Evolutionary conservation across 2,797 vertebrate genomes (phyloP), one percentile per base, ranked within the genome.

Genomic region (Hemitrygon akajei): DNA sequence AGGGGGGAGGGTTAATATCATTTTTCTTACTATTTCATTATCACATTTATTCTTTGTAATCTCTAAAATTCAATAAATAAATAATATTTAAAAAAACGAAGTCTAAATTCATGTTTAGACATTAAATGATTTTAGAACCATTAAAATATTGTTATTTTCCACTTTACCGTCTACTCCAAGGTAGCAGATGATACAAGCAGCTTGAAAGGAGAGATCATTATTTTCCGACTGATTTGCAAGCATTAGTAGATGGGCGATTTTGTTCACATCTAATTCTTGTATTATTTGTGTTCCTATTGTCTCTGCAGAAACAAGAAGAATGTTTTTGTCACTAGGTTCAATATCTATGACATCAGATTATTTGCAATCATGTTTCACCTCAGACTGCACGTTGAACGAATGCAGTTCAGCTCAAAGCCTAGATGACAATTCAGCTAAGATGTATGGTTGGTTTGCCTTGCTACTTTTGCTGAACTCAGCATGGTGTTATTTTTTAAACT

Each of bases 121-220:
- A 47, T 47, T 47, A 47, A 47, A 47, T 47, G n/a, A 60, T 60
- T 93, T 93, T 63, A 82, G 47, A 2, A 79, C 76, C 79, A 40
- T 20, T 27, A 22, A 60, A n/a, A 93, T 75, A 34, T 75, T 71
- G 58, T 47, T 60, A 86, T 71, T 91, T 75, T n/a, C 7, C 47
- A 80, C 9, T 91, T 76, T 97, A 97, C 96, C 96, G 0, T 95
- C 95, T 91, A 93, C 6, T 0, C 75, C 93, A 56, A 94, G 93
- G 94, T 95, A 94, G 89, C 91, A 95, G 94, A 96, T 95, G 94
- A 96, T 94, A 92, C 94, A 95, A 40, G 96, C 96, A 93, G 96
- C 95, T 30, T 96, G 95, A 75, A 96, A 96, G 14, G 95, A 95
- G 60, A 94, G 73, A 80, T 97, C 96, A 0, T 94, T 93, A 80